phyloP scores from a whole-genome alignment of 2,797 vertebrate genomes.

The Peromyscus nudipes region DNA sequence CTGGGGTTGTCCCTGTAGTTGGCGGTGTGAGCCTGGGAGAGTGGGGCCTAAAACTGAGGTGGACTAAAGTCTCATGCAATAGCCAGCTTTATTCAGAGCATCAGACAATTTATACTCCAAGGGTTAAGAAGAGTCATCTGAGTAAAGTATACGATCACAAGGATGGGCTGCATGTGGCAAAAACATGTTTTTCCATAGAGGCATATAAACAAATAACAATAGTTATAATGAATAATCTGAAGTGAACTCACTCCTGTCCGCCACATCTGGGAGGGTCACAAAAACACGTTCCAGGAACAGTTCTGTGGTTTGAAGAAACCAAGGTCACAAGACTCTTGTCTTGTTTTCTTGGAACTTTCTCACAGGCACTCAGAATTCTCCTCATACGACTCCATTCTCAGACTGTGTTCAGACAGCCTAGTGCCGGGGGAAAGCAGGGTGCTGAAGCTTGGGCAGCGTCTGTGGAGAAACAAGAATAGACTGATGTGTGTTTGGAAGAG shows the following conservation, averaged over 20 bases:
- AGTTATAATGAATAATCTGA: neutral
- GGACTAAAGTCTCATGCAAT: neutral
- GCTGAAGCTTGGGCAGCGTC: too few relatives aligned
- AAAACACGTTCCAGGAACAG: neutral
- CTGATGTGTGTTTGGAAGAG: rapidly evolving
- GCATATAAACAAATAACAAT: neutral
- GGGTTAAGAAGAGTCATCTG: neutral
- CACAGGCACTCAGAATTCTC: neutral
- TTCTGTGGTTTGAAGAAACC: neutral
- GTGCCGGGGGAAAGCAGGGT: neutral
- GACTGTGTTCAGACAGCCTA: neutral
- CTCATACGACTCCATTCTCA: neutral
- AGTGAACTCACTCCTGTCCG: too few relatives aligned
- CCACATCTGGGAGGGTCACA: too few relatives aligned
- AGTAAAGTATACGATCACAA: neutral
- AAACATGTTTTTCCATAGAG: rapidly evolving
- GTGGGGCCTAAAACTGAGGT: neutral
- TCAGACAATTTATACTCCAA: neutral
- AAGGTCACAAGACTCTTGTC: neutral
- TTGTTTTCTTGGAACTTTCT: neutral
- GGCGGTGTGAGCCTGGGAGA: neutral
- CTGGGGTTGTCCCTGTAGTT: neutral
- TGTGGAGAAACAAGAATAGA: neutral
- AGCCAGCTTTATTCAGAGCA: neutral
- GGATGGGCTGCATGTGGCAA: neutral